phyloP scores from a whole-genome alignment of 2,888 invertebrate species.

The Imbricaverruca yamaguchii region DNA sequence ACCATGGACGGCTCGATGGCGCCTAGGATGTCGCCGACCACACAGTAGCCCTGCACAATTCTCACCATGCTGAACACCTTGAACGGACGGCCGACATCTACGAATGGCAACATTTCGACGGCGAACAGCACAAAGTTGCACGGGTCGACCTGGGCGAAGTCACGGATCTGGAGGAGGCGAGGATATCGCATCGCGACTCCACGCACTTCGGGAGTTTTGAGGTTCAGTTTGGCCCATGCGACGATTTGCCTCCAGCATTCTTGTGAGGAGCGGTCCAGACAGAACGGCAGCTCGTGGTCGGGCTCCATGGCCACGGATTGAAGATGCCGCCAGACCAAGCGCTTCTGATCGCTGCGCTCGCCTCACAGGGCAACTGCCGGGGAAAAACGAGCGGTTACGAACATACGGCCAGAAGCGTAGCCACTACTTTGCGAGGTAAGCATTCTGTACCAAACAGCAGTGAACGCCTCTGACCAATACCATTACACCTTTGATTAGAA shows the following conservation, averaged over 20 bases:
- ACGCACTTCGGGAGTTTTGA: background rate
- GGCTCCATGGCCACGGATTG: background rate
- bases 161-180: background rate
- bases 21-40: background rate
- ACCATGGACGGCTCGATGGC: background rate
- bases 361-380: no score
- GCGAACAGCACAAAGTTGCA: background rate
- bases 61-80: background rate
- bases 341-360: no score
- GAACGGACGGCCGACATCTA: background rate
- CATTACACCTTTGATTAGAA: no score
- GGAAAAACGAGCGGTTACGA: no score
- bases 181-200: background rate
- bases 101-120: background rate
- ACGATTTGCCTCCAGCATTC: background rate
- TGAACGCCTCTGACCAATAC: no score
- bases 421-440: no score
- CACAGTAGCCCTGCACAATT: background rate
- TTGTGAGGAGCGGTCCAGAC: background rate
- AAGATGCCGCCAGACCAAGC: no score
- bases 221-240: background rate
- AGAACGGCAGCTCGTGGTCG: background rate
- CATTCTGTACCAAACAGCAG: no score
- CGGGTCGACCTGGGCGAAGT: background rate
- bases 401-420: no score